Conservation (phyloP, 2,113 vertebrate genomes). For the Plectropomus leopardus region DNA sequence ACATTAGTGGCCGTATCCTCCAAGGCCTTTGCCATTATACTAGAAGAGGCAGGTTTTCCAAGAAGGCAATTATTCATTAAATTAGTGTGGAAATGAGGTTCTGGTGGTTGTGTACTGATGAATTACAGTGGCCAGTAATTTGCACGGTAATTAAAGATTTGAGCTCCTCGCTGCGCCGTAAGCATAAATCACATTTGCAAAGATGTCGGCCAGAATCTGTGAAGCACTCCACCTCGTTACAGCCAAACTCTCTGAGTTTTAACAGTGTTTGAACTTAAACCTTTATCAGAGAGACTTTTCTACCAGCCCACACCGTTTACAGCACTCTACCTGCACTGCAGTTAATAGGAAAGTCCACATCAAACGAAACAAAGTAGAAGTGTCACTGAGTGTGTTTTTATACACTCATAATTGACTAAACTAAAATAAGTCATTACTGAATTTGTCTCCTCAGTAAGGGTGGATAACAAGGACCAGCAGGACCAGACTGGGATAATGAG, state of each 20-base stretch:
- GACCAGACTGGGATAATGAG: background rate
- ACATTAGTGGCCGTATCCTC: slow-evolving; percentile 75
- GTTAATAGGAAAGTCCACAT: background rate
- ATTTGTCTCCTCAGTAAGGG: background rate
- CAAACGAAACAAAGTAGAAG: background rate
- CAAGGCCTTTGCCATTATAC: slow-evolving; percentile 81
- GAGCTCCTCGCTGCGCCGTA: slow-evolving; percentile 72
- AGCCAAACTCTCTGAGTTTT: slow-evolving; percentile 14
- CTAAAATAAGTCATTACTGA: background rate
- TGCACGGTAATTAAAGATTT: slow-evolving; percentile 88
- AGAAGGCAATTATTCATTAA: slow-evolving; percentile 90
- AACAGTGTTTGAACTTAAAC: slow-evolving; percentile 37
- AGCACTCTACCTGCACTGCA: background rate
- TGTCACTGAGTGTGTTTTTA: background rate
- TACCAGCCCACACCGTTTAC: background rate
- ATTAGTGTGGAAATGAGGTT: slow-evolving; percentile 87
- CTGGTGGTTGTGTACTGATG: slow-evolving; percentile 88
- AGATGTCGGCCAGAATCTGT: slow-evolving; percentile 66
- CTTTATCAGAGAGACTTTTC: slow-evolving; percentile 32
- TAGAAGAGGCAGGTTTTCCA: slow-evolving; percentile 82
- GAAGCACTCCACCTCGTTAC: slow-evolving; percentile 68
- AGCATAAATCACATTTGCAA: slow-evolving; percentile 84
- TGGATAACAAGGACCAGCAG: background rate
- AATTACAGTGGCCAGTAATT: slow-evolving; percentile 83
- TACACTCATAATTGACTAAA: background rate